Percentiles rank a stretch among this genome's conserved stretches.
Evolutionary conservation across 2,888 invertebrate species (phyloP).

Genomic region (Drosophila monieri): DNA sequence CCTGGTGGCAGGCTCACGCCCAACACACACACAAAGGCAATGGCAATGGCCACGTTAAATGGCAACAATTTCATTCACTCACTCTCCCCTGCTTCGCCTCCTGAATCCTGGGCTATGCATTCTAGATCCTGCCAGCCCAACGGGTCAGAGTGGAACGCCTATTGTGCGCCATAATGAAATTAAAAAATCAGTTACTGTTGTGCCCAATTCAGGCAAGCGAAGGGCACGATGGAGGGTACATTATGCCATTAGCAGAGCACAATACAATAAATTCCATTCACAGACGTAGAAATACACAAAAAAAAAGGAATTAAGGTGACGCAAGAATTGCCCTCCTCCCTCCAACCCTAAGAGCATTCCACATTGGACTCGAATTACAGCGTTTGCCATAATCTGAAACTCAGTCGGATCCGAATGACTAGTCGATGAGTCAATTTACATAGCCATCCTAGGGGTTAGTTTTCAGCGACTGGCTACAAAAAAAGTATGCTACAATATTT

Average conservation of each 20-base stretch:
- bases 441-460: conserved; percentile 42
- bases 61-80: conserved; percentile 44
- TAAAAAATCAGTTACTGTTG: conserved; percentile 83
- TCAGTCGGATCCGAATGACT: conserved; percentile 44
- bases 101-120: conserved; percentile 7
- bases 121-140: conserved; percentile 31
- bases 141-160: conserved; percentile 57
- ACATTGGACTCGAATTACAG: conserved; percentile 69
- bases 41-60: conserved; percentile 44
- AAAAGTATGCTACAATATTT: conserved; percentile 20
- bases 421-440: conserved; percentile 47
- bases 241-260: conserved; percentile 76
- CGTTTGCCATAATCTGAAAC: conserved; percentile 55
- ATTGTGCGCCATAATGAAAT: conserved; percentile 82
- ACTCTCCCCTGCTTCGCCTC: conserved; percentile 2
- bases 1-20: conserved; percentile 27
- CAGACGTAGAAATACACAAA: conserved; percentile 3
- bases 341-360: neutral
- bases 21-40: conserved; percentile 31
- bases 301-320: conserved; percentile 49
- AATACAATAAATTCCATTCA: conserved; percentile 48
- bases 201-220: conserved; percentile 61
- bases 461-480: neutral
- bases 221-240: conserved; percentile 58
- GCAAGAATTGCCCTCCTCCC: conserved; percentile 20